Evolutionary conservation across 2,888 invertebrate genomes (phyloP).

Genomic region (Anorthoa munda): DNA sequence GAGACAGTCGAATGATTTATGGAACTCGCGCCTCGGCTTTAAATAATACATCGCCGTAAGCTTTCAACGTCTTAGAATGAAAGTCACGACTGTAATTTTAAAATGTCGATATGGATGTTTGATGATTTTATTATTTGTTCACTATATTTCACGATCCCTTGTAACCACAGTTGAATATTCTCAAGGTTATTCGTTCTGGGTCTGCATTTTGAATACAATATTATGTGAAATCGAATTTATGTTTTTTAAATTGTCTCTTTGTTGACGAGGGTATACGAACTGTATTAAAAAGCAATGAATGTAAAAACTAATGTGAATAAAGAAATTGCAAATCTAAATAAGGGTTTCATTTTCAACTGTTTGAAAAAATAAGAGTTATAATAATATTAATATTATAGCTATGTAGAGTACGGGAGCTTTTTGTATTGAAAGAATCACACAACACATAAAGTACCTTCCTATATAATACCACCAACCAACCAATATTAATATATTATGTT

Average conservation of each 20-base stretch:
- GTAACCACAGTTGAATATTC: conserved; percentile 55
- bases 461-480: too few species aligned
- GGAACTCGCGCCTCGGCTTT: conserved; percentile 84
- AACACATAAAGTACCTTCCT: background rate
- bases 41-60: conserved; percentile 89
- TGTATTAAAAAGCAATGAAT: conserved; percentile 24
- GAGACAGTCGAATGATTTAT: conserved; percentile 86
- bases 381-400: background rate
- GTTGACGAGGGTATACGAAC: conserved; percentile 23
- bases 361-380: too few species aligned
- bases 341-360: too few species aligned
- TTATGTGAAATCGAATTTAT: conserved; percentile 44
- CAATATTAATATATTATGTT: too few species aligned
- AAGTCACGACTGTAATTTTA: conserved; percentile 90
- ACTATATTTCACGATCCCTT: conserved; percentile 65
- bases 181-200: conserved; percentile 61
- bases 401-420: background rate
- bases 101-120: conserved; percentile 85
- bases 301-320: background rate
- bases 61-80: conserved; percentile 87
- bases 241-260: conserved; percentile 40
- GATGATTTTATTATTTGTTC: conserved; percentile 82
- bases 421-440: background rate
- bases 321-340: background rate
- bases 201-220: conserved; percentile 44